A percentile compares a stretch with the other conserved stretches of the same genome.
Conservation (phyloP, 2,888 invertebrate species). For the Antheraea assamensis region DNA sequence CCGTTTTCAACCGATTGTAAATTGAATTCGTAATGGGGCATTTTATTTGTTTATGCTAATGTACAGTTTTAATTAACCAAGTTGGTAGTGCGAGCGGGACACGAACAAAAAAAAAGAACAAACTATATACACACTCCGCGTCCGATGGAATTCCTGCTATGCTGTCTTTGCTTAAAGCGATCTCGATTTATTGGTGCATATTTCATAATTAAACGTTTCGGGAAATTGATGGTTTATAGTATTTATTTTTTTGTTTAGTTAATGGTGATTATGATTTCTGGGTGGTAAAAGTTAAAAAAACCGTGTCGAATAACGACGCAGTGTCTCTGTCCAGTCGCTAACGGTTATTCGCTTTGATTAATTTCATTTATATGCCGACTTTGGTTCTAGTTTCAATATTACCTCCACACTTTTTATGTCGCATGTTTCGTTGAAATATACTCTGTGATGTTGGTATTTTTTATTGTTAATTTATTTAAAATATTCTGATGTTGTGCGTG, state of each 20-base stretch:
- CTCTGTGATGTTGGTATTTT: not conserved
- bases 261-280: conserved; percentile 39
- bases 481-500: not conserved
- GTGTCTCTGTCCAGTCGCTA: not conserved
- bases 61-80: conserved; percentile 72
- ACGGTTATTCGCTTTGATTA: conserved; percentile 9
- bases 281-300: conserved; percentile 41
- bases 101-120: conserved; percentile 23
- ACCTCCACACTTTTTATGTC: not conserved
- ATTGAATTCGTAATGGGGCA: conserved; percentile 80
- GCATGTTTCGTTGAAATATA: not conserved
- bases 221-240: conserved; percentile 49
- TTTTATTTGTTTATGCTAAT: conserved; percentile 83
- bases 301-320: conserved; percentile 27
- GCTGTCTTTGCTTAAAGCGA: conserved; percentile 45
- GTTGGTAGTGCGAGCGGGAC: conserved; percentile 9
- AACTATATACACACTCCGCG: not conserved
- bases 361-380: conserved; percentile 7
- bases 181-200: conserved; percentile 70
- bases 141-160: conserved; percentile 53
- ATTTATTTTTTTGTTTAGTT: conserved; percentile 42
- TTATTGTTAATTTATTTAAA: conserved; percentile 7
- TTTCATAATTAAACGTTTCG: conserved; percentile 69
- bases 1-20: conserved; percentile 76
- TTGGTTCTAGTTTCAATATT: conserved; percentile 3